Evolutionary conservation across 2,888 invertebrate genomes (phyloP), one percentile per base, ranked within the genome.

Genomic region (Chrysina gloriosa): DNA sequence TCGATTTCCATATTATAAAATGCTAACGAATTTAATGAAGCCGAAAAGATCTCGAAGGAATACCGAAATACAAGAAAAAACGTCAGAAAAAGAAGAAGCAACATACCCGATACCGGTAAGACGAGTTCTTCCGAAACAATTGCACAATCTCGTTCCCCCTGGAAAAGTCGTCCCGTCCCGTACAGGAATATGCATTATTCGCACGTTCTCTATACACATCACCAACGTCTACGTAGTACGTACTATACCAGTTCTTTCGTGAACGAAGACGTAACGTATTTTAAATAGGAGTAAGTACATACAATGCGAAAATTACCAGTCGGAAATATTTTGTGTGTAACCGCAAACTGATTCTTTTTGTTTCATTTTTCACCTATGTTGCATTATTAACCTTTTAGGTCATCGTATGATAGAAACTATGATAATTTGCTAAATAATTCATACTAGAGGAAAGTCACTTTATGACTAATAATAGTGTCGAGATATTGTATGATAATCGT

Each of bases 181-280:
- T 73, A 68, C 69, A 67, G 69, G 73, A 73, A 73, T 73, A 70
- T 42, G 56, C 52, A 65, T 65, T 68, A 73, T 73, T 73, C 72
- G 73, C 73, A 72, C 67, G 69, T 58, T 69, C 70, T 71, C 70
- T n/a, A n/a, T 70, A 70, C 70, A 71, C 45, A 42, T 61, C 42
- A 61, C 42, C 25, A 21, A 19, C 1, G 16, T 45, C 23, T 19
- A 21, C 7, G 21, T 5, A n/a, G 9, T 31, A n/a, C 21, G n/a
- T 52, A 45, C 7, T 50, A 42, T 70, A 71, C 69, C 72, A 70
- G 72, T 65, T 65, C 64, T 25, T 71, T 71, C 21, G 29, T n/a
- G n/a, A n/a, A n/a, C n/a, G n/a, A n/a, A n/a, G n/a, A n/a, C 70
- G 72, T 73, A 73, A 73, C 73, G 73, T 71, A 72, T 73, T 73